Conservation (phyloP, 2,113 vertebrate genomes). For the Donacobius atricapilla region DNA sequence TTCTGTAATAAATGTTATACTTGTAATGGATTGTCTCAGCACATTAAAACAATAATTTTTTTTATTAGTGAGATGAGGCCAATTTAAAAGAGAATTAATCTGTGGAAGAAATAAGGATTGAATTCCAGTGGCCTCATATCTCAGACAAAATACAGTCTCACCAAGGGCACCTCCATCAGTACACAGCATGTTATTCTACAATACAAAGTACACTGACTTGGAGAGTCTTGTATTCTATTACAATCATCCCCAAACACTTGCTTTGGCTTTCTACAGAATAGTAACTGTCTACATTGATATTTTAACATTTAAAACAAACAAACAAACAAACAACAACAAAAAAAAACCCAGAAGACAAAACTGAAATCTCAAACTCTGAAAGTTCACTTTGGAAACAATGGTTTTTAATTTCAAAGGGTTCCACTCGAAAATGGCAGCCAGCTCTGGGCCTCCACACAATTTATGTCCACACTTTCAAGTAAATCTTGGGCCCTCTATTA, state of each 20-base stretch:
- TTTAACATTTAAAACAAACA: too few species aligned
- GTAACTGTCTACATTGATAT: neutral
- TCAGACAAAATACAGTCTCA: neutral
- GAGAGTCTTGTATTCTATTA: neutral
- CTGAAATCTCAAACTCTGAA: neutral
- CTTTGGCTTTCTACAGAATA: neutral
- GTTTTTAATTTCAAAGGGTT: neutral
- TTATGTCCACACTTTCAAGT: neutral
- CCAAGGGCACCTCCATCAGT: neutral
- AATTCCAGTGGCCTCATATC: conserved; percentile 19
- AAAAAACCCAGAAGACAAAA: neutral
- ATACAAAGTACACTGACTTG: neutral
- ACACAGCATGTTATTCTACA: neutral
- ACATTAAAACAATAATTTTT: conserved; percentile 41
- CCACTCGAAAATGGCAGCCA: neutral
- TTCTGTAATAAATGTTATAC: conserved; percentile 39
- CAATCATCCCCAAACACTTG: neutral
- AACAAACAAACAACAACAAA: too few species aligned
- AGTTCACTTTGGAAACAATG: neutral
- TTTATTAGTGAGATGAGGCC: conserved; percentile 24
- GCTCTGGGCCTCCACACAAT: neutral
- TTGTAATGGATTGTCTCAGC: neutral
- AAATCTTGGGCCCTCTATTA: neutral
- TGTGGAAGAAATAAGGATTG: neutral
- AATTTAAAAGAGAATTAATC: conserved; percentile 55